A percentile compares a stretch with the other conserved stretches of the same genome.
Conservation (phyloP, 92 coral and sea anemone genomes). For the Palythoa grandiflora region DNA sequence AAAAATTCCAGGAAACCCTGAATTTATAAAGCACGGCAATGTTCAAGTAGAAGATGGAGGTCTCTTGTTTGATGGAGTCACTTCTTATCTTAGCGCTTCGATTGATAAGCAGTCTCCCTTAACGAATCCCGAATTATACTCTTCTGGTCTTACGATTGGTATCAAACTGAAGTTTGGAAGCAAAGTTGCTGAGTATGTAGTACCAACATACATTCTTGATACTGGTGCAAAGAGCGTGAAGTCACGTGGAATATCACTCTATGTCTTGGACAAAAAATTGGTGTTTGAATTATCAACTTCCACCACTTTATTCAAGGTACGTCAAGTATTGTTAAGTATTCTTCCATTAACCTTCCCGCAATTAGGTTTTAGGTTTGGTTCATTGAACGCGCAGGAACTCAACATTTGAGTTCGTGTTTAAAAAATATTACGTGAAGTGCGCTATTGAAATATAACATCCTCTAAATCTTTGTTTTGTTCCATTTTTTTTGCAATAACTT, state of each 20-base stretch:
- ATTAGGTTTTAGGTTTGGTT: too few species aligned
- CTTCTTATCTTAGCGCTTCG: slow-evolving; percentile 79
- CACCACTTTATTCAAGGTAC: slow-evolving; percentile 89
- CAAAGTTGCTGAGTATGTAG: slow-evolving; percentile 69
- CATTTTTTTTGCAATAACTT: too few species aligned
- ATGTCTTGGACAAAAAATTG: slow-evolving; percentile 81
- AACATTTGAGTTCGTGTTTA: too few species aligned
- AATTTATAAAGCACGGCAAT: slow-evolving; percentile 77
- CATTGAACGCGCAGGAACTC: too few species aligned
- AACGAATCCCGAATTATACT: slow-evolving; percentile 75
- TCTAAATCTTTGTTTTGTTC: too few species aligned
- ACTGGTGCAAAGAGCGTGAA: slow-evolving; percentile 86
- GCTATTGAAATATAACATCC: too few species aligned
- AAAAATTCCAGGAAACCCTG: slow-evolving; percentile 74
- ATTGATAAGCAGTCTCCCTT: slow-evolving; percentile 67
- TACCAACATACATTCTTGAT: slow-evolving; percentile 80
- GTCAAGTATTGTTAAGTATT: background rate
- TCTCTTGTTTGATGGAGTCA: slow-evolving; percentile 82
- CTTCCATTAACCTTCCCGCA: background rate
- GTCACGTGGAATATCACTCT: slow-evolving; percentile 87
- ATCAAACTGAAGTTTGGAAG: slow-evolving; percentile 81
- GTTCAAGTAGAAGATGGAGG: slow-evolving; percentile 82
- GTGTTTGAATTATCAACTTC: slow-evolving; percentile 81
- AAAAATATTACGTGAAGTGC: too few species aligned
- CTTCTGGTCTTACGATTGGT: slow-evolving; percentile 85